These are phyloP conservation scores for Hartigia nigra DNA, from an alignment of 2,888 invertebrate genomes.

Conservation along the genomic window DNA sequence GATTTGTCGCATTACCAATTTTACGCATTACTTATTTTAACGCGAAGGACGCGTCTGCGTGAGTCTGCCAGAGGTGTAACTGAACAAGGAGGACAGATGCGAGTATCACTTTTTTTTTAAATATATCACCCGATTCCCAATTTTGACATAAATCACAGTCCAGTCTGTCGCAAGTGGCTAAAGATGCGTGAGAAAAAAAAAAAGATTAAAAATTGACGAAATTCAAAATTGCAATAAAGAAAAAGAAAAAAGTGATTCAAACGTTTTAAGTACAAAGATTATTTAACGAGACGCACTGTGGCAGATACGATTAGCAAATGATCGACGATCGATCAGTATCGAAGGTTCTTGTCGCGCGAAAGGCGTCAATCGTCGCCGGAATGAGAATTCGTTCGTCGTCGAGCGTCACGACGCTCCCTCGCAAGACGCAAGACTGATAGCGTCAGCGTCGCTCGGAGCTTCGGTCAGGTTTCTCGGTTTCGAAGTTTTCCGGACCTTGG, in stretches of 20 bases:
- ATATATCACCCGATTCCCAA: background rate
- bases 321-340: constrained; percentile 6
- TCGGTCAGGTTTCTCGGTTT: background rate
- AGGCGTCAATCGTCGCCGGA: constrained; percentile 13
- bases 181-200: background rate
- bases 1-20: background rate
- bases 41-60: background rate
- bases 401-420: constrained; percentile 48
- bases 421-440: constrained; percentile 52
- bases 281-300: background rate
- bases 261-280: background rate
- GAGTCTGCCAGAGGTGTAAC: background rate
- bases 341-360: constrained; percentile 3
- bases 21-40: background rate
- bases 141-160: background rate
- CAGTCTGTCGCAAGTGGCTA: background rate
- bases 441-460: constrained; percentile 10
- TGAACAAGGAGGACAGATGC: background rate
- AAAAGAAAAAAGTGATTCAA: background rate
- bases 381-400: constrained; percentile 30
- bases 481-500: constrained; percentile 7
- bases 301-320: background rate
- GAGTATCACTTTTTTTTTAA: background rate
- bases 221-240: background rate
- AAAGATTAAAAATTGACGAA: background rate